phyloP scores from a whole-genome alignment of 2,888 invertebrate genomes.

The Punctoribates punctum region DNA sequence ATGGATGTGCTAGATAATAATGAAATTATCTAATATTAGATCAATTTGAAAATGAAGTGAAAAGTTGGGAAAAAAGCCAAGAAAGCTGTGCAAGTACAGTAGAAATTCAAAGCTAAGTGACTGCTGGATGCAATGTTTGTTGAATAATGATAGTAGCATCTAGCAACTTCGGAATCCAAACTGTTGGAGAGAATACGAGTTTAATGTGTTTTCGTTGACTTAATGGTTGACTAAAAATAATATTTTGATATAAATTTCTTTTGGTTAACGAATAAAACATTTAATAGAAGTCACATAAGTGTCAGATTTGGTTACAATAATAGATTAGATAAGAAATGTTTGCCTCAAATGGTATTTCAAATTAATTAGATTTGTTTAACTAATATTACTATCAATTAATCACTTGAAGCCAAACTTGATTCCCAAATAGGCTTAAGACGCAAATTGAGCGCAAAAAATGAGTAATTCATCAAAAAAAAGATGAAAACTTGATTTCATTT shows the following conservation, averaged over 20 bases:
- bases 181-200: too few species aligned
- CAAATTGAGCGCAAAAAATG: not conserved
- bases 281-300: not conserved
- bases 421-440: not conserved
- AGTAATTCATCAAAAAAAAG: not conserved
- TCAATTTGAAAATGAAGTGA: too few species aligned
- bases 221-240: not conserved
- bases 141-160: too few species aligned
- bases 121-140: too few species aligned
- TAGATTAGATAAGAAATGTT: constrained; percentile 5
- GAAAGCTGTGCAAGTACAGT: too few species aligned
- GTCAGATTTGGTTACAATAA: constrained; percentile 3
- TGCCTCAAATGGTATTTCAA: not conserved
- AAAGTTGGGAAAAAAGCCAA: too few species aligned
- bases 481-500: not conserved
- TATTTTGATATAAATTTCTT: not conserved
- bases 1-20: too few species aligned
- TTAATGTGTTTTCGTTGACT: not conserved
- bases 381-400: not conserved
- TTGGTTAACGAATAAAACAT: not conserved
- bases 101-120: too few species aligned
- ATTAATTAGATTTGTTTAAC: constrained; percentile 6
- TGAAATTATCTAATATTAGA: too few species aligned
- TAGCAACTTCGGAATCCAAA: too few species aligned
- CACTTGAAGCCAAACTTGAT: not conserved